Base-by-base conservation (phyloP, 2,113 vertebrate species). In the Zosterops hypoxanthus region DNA sequence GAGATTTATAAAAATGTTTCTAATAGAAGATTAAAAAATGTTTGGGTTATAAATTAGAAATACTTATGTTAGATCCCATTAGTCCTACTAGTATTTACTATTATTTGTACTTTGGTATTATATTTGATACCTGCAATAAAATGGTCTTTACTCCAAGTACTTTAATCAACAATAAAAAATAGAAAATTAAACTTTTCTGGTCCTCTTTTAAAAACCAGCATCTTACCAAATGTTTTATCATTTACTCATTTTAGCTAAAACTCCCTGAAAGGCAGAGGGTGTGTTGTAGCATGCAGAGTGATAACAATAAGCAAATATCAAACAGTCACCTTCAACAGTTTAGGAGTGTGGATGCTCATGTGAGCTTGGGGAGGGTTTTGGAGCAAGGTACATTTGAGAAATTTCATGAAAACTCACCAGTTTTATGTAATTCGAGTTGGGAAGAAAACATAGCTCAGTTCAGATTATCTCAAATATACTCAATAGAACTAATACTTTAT, bases 101-200 rank as follows among this genome's bases (percentile, higher is more conserved):
- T n/a, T 75, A 31, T 52, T 89, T 96, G 64, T 94, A 86, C 44
- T 93, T 71, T 81, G 16, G 57, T 80, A 33, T 28, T 50, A 26
- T 65, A 59, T 83, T 83, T 91, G 46, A 82, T 85, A 72, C 57
- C 63, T 90, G 20, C 60, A 88, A 84, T 81, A 70, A 94, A 95
- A 60, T 92, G 13, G 1, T 88, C 39, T 73, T 90, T 84, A 44
- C 26, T 66, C 63, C 63, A 90, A 66, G 26, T 70, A 75, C 11
- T 90, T 75, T 71, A 70, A 78, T 76, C 41, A 49, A 84, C 11
- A 86, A 93, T 92, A 86, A 63, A 77, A 83, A 52, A 59, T 73
- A 79, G 11, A 87, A 88, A 92, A 65, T 31, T 18, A 63, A 90
- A 20, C 8, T 63, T 89, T 75, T 59, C 69, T 88, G 76, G 47